Base-by-base conservation (phyloP, 2,888 invertebrate genomes). In the Cephalotes varians region DNA sequence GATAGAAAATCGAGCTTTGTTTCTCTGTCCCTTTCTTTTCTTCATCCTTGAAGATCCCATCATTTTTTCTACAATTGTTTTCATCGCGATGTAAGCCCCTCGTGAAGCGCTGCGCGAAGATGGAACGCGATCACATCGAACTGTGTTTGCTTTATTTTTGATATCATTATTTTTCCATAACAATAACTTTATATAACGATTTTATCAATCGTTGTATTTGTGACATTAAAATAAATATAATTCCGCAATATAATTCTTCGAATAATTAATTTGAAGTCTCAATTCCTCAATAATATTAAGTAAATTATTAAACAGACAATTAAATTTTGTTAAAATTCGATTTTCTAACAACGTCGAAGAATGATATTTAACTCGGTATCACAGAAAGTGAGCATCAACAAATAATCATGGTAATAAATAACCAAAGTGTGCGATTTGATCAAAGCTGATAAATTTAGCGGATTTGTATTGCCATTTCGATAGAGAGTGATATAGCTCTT, bases 401-500 rank as follows among this genome's bases (percentile, higher is more conserved):
- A 64, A 25, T 64, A 54, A 37, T 37, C 25, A 15, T 21, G 31
- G 31, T n/a, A 54, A 77, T 65, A 28, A 77, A 77, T 67, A 67
- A 77, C 18, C 44, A 56, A 31, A n/a, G 21, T 21, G 31, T 12
- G 5, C 44, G 21, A 51, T 76, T 65, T 40, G 51, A 65, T 65
- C 37, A 65, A 37, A 64, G n/a, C 64, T 51, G 40, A 65, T 65
- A 54, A 76, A 76, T 76, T 54, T 40, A 28, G 31, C n/a, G 49
- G 37, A 64, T 51, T 64, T 37, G 15, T 65, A 76, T 37, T 64
- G 64, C 28, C 25, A 44, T 67, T 67, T 56, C 31, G 56, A 77
- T 56, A 67, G 65, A 31, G 10, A 54, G 31, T 56, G 28, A 56
- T 44, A 44, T 21, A 67, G 56, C 25, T 34, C 56, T 67, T 76